Evolutionary conservation across 2,888 invertebrate species (phyloP).

Genomic region (Phyllotreta cruciferae): DNA sequence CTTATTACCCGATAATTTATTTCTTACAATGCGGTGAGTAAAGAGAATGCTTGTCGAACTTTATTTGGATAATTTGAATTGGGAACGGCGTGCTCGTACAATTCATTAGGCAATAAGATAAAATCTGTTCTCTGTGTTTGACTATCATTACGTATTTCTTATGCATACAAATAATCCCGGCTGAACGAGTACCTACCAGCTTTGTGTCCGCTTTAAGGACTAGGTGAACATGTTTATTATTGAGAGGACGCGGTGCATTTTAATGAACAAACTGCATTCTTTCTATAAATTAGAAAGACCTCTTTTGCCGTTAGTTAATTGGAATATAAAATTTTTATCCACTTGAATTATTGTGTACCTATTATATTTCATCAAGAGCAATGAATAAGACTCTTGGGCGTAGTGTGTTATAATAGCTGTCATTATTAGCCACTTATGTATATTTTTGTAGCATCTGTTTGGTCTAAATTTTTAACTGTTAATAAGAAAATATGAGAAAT

Average conservation of each 20-base stretch:
- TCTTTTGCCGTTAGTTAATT: too few relatives aligned
- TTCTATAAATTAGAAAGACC: too few relatives aligned
- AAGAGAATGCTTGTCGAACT: slow-evolving; percentile 8
- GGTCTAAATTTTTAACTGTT: too few relatives aligned
- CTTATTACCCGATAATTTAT: slow-evolving; percentile 13
- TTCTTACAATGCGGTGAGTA: slow-evolving; percentile 14
- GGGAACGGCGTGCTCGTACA: slow-evolving; percentile 9
- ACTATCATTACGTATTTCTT: slow-evolving; percentile 7
- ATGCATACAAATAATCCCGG: slow-evolving; percentile 13
- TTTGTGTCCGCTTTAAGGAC: slow-evolving; percentile 4
- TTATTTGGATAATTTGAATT: slow-evolving; percentile 15
- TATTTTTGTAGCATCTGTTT: too few relatives aligned
- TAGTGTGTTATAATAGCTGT: too few relatives aligned
- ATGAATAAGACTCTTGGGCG: too few relatives aligned
- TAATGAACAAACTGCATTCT: slow-evolving; percentile 2
- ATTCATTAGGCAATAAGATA: slow-evolving; percentile 25
- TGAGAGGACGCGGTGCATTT: slow-evolving; percentile 6
- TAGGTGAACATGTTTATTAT: slow-evolving; percentile 1
- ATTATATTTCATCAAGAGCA: too few relatives aligned
- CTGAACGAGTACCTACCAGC: neutral
- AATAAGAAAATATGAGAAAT: too few relatives aligned
- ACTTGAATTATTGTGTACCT: too few relatives aligned
- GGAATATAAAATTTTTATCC: too few relatives aligned
- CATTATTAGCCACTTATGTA: too few relatives aligned
- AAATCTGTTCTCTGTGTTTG: slow-evolving; percentile 16